A percentile compares a stretch with the other conserved stretches of the same genome.
phyloP scores from a whole-genome alignment of 2,888 invertebrate species.

The Schizotus pectinicornis region DNA sequence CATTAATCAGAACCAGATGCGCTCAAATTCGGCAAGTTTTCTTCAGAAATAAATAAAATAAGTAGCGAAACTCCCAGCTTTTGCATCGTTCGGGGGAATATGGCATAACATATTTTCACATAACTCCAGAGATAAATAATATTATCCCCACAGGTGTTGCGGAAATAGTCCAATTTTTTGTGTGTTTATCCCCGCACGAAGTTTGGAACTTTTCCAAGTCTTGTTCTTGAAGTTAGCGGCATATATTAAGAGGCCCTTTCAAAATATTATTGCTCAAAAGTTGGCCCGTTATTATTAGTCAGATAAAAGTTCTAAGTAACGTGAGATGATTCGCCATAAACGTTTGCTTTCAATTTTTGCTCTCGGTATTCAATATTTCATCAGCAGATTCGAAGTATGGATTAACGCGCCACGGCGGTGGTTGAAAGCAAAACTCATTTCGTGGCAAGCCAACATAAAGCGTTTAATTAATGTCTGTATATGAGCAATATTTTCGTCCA shows the following conservation, averaged over 20 bases:
- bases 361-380: neutral
- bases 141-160: slow-evolving; percentile 42
- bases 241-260: slow-evolving; percentile 33
- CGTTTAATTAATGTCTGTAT: slow-evolving; percentile 8
- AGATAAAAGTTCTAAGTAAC: slow-evolving; percentile 36
- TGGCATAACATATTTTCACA: neutral
- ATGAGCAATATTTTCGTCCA: slow-evolving; percentile 6
- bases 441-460: neutral
- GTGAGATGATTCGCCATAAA: slow-evolving; percentile 25
- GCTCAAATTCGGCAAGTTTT: neutral
- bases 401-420: no score
- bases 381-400: no score
- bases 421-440: no score
- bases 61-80: neutral
- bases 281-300: slow-evolving; percentile 36
- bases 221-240: slow-evolving; percentile 32
- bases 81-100: neutral
- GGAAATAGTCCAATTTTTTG: slow-evolving; percentile 38
- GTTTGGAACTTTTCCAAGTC: slow-evolving; percentile 38
- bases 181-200: slow-evolving; percentile 30
- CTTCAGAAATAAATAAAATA: slow-evolving; percentile 7
- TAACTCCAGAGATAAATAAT: slow-evolving; percentile 30
- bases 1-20: no score
- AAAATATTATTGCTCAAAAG: slow-evolving; percentile 39
- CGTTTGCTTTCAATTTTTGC: neutral